Conservation (phyloP, 2,888 invertebrate genomes). For the Lissocephala sabroskyi region DNA sequence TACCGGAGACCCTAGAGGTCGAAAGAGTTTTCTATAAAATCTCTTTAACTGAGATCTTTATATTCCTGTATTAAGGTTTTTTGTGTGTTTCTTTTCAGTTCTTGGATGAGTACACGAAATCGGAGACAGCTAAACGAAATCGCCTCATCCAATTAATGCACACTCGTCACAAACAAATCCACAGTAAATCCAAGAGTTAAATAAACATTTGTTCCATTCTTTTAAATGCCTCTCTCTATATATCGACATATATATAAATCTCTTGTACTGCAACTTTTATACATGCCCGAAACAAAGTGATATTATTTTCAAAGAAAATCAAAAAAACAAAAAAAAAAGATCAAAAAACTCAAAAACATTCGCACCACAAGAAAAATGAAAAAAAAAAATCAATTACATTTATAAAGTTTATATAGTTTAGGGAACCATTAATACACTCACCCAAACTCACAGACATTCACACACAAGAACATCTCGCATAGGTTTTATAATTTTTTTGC, state of each 20-base stretch:
- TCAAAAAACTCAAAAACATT: conserved; percentile 45
- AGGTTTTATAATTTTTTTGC: conserved; percentile 20
- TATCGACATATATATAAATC: too few species aligned
- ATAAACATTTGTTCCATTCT: too few species aligned
- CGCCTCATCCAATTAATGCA: conserved; percentile 57
- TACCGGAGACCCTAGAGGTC: too few species aligned
- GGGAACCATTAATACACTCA: conserved; percentile 16
- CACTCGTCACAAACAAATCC: conserved; percentile 21
- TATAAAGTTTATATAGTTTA: conserved; percentile 37
- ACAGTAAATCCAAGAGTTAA: too few species aligned
- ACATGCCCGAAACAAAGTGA: conserved; percentile 36
- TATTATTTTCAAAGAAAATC: conserved; percentile 64
- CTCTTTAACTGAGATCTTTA: too few species aligned
- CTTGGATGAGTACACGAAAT: conserved; percentile 71
- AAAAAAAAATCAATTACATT: conserved; percentile 13
- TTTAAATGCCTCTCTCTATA: too few species aligned
- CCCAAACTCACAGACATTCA: conserved; percentile 17
- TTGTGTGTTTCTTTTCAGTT: conserved; percentile 45
- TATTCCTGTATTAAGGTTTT: too few species aligned
- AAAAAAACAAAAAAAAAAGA: conserved; percentile 21
- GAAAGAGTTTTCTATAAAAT: not conserved
- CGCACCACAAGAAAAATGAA: conserved; percentile 25
- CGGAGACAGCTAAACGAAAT: conserved; percentile 70
- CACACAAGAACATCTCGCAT: conserved; percentile 34
- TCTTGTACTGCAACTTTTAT: conserved; percentile 14